Evolutionary conservation across 2,113 vertebrate species (phyloP).

Genomic region (Tapirus terrestris): DNA sequence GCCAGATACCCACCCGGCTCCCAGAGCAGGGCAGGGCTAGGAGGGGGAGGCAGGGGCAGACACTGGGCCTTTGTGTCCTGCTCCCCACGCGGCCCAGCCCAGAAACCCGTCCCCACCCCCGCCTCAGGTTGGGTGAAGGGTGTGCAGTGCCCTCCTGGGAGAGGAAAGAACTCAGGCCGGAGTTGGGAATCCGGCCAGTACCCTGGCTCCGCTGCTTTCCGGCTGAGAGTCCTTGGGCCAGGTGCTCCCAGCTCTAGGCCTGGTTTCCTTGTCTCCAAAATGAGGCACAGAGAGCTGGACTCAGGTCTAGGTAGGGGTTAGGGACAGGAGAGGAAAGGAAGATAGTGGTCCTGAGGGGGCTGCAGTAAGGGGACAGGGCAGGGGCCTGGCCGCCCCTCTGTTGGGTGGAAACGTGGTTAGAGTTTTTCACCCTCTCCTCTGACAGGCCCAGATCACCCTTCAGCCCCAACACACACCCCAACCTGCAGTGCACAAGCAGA

Average conservation of each 20-base stretch:
- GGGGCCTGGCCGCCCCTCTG: not conserved
- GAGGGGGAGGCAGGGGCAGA: conserved; percentile 54
- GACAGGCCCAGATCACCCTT: not conserved
- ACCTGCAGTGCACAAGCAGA: not conserved
- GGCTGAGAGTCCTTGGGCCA: not conserved
- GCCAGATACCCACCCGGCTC: conserved; percentile 51
- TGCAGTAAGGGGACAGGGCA: not conserved
- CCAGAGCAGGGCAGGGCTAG: conserved; percentile 34
- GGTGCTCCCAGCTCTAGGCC: not conserved
- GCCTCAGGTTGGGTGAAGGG: conserved; percentile 46
- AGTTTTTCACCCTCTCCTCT: not conserved
- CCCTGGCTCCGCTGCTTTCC: not conserved
- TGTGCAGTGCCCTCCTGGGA: conserved; percentile 49
- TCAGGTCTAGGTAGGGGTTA: rapidly evolving
- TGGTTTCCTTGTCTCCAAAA: not conserved
- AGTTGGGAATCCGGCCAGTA: not conserved
- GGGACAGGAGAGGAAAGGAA: not conserved
- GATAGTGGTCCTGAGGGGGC: not conserved
- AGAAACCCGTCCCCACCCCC: conserved; percentile 43
- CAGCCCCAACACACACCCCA: not conserved
- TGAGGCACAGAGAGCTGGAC: not conserved
- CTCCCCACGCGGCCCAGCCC: conserved; percentile 64
- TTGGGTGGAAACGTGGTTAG: not conserved
- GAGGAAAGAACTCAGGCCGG: conserved; percentile 49
- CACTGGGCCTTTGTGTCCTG: conserved; percentile 77